Percentiles rank a stretch among this genome's conserved stretches.
These are phyloP conservation scores for Pristionchus exspectatus DNA, from an alignment of 2,888 invertebrate species.

Conservation along the genomic window DNA sequence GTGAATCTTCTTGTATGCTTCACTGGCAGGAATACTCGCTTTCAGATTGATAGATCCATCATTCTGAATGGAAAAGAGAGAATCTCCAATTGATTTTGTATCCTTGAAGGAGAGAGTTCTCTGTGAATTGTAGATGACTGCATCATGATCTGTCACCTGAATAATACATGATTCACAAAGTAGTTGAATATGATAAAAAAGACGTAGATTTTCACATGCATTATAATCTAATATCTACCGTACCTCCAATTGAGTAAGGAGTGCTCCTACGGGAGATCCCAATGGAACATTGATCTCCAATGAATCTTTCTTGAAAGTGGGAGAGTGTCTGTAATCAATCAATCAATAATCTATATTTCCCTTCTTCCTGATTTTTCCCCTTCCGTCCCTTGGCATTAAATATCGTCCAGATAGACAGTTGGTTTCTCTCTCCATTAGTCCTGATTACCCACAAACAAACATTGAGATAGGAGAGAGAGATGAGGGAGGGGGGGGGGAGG, in stretches of 20 bases:
- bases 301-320: conserved; percentile 26
- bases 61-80: conserved; percentile 60
- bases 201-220: too few species aligned
- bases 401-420: neutral
- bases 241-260: conserved; percentile 42
- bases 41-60: conserved; percentile 65
- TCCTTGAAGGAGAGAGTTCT: conserved; percentile 64
- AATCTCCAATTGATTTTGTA: conserved; percentile 52
- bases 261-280: conserved; percentile 26
- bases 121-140: conserved; percentile 78
- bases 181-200: too few species aligned
- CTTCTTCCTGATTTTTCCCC: neutral
- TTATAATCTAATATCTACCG: neutral
- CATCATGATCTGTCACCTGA: conserved; percentile 70
- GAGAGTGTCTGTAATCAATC: conserved; percentile 35
- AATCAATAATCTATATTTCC: neutral
- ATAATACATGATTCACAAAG: neutral
- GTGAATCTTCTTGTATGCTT: conserved; percentile 59
- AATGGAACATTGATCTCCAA: conserved; percentile 39
- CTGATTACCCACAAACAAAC: conserved; percentile 10
- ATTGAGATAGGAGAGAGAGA: neutral
- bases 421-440: conserved; percentile 44
- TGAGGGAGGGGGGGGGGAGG: too few species aligned
- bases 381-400: neutral
- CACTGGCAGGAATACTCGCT: conserved; percentile 54